These are phyloP conservation scores for Riparia riparia DNA, from an alignment of 2,113 vertebrate species.

Conservation along the genomic window DNA sequence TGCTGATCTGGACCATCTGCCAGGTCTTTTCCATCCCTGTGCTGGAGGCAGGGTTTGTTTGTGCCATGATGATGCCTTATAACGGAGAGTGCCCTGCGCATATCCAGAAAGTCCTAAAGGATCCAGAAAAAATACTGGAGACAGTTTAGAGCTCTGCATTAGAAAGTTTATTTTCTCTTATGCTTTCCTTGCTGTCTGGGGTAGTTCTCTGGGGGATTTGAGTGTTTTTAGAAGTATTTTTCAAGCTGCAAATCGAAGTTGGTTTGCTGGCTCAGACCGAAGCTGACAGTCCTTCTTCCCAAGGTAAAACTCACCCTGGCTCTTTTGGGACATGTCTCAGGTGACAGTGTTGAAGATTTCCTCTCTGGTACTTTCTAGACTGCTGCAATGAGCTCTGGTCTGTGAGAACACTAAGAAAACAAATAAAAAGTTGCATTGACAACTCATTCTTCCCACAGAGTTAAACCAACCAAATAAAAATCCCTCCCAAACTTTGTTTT, in stretches of 20 bases:
- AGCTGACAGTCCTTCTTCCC: not conserved
- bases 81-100: not conserved
- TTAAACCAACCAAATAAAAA: not conserved
- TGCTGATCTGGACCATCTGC: conserved; percentile 21
- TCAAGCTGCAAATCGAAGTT: not conserved
- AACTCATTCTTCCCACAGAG: not conserved
- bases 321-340: not conserved
- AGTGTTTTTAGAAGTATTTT: not conserved
- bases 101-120: not conserved
- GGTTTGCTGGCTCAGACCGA: not conserved
- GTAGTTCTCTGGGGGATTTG: not conserved
- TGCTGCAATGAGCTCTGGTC: not conserved
- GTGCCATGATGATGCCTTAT: not conserved
- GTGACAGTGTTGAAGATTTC: not conserved
- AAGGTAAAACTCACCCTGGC: not conserved
- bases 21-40: not conserved
- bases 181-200: not conserved
- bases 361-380: not conserved
- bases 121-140: not conserved
- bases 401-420: not conserved
- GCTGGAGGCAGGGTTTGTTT: not conserved
- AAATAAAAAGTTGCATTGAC: not conserved
- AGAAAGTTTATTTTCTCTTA: not conserved
- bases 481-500: not conserved
- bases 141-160: not conserved